A percentile compares a stretch with the other conserved stretches of the same genome.
phyloP scores from a whole-genome alignment of 2,888 invertebrate genomes.

The Xanthia togata region DNA sequence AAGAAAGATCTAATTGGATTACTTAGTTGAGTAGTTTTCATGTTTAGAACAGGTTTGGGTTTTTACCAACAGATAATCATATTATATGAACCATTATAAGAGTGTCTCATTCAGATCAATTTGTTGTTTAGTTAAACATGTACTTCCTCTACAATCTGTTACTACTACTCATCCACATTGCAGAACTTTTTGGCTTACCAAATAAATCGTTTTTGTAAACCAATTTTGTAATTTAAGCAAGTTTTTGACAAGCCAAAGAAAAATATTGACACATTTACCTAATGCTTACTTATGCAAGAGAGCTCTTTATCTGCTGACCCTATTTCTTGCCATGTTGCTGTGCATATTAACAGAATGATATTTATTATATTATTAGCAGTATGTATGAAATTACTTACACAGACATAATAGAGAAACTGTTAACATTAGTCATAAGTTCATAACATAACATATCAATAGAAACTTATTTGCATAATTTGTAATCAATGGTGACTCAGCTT shows the following conservation, averaged over 20 bases:
- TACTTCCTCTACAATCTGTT: background rate
- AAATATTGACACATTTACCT: slow-evolving; percentile 9
- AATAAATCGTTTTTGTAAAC: background rate
- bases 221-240: slow-evolving; percentile 2
- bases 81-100: background rate
- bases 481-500: slow-evolving; percentile 36
- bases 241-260: background rate
- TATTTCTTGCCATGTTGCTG: background rate
- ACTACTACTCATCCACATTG: background rate
- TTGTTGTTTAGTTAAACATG: background rate
- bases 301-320: slow-evolving; percentile 21
- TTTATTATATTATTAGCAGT: background rate
- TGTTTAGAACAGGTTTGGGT: background rate
- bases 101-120: background rate
- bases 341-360: background rate
- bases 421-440: slow-evolving; percentile 5
- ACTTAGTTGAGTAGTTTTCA: too few relatives aligned
- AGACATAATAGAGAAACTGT: slow-evolving; percentile 19
- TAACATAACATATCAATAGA: slow-evolving; percentile 6
- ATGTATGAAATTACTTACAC: slow-evolving; percentile 13
- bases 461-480: slow-evolving; percentile 28
- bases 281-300: slow-evolving; percentile 2
- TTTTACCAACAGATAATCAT: background rate
- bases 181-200: background rate
- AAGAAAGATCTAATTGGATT: background rate